These are phyloP conservation scores for Periophthalmus modestus DNA, from an alignment of 2,113 vertebrate species.

Conservation along the genomic window DNA sequence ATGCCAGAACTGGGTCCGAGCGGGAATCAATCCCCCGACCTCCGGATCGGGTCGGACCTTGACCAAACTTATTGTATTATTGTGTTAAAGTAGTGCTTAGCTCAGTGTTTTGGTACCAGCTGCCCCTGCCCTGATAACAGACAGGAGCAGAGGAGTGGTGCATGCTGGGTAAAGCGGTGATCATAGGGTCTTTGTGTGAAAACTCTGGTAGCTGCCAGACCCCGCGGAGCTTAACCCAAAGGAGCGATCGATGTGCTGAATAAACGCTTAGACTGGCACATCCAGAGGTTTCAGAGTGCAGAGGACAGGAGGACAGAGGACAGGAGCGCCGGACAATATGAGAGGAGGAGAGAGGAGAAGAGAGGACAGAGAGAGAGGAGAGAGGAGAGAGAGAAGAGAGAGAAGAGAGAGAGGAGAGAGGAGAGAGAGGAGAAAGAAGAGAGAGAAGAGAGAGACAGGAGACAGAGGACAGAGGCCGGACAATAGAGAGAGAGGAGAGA, in stretches of 20 bases:
- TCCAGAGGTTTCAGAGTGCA: slow-evolving; percentile 36
- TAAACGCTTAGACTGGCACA: slow-evolving; percentile 58
- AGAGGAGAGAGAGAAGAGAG: too few relatives aligned
- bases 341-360: too few relatives aligned
- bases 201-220: slow-evolving; percentile 24
- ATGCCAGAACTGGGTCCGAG: too few relatives aligned
- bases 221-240: slow-evolving; percentile 32
- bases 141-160: background rate
- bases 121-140: background rate
- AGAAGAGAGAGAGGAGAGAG: too few relatives aligned
- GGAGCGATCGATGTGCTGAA: slow-evolving; percentile 50
- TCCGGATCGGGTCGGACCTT: too few relatives aligned
- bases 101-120: background rate
- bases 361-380: too few relatives aligned
- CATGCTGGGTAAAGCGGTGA: slow-evolving; percentile 24
- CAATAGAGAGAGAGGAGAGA: too few relatives aligned
- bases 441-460: too few relatives aligned
- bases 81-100: background rate
- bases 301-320: slow-evolving; percentile 44
- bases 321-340: background rate
- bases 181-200: slow-evolving; percentile 33
- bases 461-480: too few relatives aligned
- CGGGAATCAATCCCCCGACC: too few relatives aligned
- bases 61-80: background rate
- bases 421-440: too few relatives aligned